A percentile compares a stretch with the other conserved stretches of the same genome.
These are phyloP conservation scores for Parnassius glacialis DNA, from an alignment of 2,888 invertebrate genomes.

Conservation along the genomic window DNA sequence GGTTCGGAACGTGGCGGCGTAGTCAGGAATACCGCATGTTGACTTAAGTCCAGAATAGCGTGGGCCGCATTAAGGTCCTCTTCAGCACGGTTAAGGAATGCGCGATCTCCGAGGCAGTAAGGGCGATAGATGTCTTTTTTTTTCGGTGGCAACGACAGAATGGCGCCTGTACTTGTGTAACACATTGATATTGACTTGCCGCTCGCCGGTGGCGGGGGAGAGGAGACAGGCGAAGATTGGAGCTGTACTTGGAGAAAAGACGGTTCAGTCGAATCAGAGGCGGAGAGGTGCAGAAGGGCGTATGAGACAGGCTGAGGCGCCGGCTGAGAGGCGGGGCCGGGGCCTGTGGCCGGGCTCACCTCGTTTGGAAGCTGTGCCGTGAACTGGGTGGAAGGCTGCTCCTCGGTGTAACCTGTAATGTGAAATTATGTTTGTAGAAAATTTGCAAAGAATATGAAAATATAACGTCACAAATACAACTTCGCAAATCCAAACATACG, in stretches of 20 bases:
- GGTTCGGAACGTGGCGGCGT: slow-evolving; percentile 71
- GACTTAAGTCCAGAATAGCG: slow-evolving; percentile 93
- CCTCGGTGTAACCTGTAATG: slow-evolving; percentile 86
- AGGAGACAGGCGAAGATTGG: slow-evolving; percentile 74
- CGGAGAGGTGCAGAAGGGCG: slow-evolving; percentile 73
- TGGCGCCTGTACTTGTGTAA: slow-evolving; percentile 92
- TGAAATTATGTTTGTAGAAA: slow-evolving; percentile 4
- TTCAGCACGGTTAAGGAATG: slow-evolving; percentile 83
- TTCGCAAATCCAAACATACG: too few relatives aligned
- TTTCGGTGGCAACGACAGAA: slow-evolving; percentile 91
- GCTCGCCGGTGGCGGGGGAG: slow-evolving; percentile 78
- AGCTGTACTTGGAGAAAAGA: slow-evolving; percentile 72
- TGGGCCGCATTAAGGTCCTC: slow-evolving; percentile 94
- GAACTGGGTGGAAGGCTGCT: slow-evolving; percentile 88
- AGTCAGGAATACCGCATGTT: slow-evolving; percentile 88
- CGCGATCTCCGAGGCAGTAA: slow-evolving; percentile 88
- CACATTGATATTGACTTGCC: slow-evolving; percentile 90
- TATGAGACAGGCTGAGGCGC: slow-evolving; percentile 71
- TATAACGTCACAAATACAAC: too few relatives aligned
- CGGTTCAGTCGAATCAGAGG: slow-evolving; percentile 63
- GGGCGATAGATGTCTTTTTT: slow-evolving; percentile 95
- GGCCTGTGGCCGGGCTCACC: slow-evolving; percentile 82
- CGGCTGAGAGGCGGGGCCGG: slow-evolving; percentile 62
- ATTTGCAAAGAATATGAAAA: background rate
- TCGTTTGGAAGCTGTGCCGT: slow-evolving; percentile 87